Conservation (phyloP, 2,113 vertebrate genomes). For the Labrus mixtus region DNA sequence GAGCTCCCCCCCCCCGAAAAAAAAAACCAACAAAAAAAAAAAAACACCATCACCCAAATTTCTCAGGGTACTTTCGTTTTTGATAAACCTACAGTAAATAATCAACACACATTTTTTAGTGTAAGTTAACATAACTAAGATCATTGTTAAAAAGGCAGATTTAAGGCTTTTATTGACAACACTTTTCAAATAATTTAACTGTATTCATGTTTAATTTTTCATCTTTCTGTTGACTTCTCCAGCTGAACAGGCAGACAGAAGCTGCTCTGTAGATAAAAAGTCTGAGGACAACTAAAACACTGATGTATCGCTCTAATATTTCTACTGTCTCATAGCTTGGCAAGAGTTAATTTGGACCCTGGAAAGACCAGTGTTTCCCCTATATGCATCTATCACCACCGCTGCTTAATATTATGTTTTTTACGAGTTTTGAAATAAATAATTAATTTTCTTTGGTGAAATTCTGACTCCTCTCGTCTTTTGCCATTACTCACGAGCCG, state of each 20-base stretch:
- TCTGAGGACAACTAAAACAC: not conserved
- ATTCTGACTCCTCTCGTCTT: no score
- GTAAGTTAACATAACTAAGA: not conserved
- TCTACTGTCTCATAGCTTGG: not conserved
- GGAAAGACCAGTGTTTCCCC: no score
- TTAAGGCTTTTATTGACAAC: not conserved
- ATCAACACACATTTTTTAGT: not conserved
- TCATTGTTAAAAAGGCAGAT: not conserved
- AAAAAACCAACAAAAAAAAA: no score
- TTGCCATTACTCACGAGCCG: no score
- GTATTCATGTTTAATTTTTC: not conserved
- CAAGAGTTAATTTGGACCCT: constrained; percentile 3
- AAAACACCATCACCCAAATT: not conserved
- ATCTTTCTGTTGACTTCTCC: not conserved
- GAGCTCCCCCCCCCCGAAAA: no score
- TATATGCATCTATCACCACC: no score
- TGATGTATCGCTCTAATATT: not conserved
- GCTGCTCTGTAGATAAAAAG: no score
- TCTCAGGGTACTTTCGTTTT: not conserved
- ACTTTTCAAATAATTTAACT: constrained; percentile 1
- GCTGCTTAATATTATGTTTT: no score
- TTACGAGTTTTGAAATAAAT: no score
- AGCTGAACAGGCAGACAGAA: not conserved
- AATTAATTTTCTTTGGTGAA: no score
- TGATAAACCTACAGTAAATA: constrained; percentile 3